These are phyloP conservation scores for Scaeva pyrastri DNA, from an alignment of 2,888 invertebrate genomes.

Conservation along the genomic window DNA sequence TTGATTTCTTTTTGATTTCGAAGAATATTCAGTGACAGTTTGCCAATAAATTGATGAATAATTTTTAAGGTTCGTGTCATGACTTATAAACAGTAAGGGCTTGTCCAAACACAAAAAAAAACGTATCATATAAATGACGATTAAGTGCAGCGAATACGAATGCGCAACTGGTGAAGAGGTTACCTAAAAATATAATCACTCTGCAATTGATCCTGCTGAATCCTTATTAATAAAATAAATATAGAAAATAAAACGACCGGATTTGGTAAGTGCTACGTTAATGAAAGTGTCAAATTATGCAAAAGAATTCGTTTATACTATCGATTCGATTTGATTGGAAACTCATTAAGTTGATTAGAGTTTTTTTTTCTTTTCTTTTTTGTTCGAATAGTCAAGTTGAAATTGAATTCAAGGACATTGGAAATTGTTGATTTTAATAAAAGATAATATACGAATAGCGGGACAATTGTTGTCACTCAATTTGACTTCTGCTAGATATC, in stretches of 20 bases:
- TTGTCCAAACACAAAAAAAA: conserved; percentile 10
- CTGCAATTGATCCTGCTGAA: conserved; percentile 41
- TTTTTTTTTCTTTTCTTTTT: neutral
- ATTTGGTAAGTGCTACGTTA: conserved; percentile 49
- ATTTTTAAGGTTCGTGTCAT: conserved; percentile 39
- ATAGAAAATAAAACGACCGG: neutral
- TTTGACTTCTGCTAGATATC: neutral
- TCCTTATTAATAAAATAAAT: conserved; percentile 14
- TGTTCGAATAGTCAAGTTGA: neutral
- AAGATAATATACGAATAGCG: neutral
- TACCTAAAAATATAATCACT: conserved; percentile 40
- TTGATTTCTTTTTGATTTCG: neutral
- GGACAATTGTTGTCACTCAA: neutral
- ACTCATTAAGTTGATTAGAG: neutral
- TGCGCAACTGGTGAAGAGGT: conserved; percentile 75
- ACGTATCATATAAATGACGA: conserved; percentile 70
- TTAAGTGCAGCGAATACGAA: conserved; percentile 72
- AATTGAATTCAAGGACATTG: conserved; percentile 9
- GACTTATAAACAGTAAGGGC: conserved; percentile 23
- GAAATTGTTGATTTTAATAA: conserved; percentile 18
- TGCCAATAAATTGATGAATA: too few species aligned
- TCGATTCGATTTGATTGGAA: neutral
- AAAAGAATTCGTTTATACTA: neutral
- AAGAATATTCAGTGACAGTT: too few species aligned
- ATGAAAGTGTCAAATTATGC: neutral